Evolutionary conservation across 2,888 invertebrate species (phyloP), one percentile per base, ranked within the genome.

Genomic region (Invenusta paracnida): DNA sequence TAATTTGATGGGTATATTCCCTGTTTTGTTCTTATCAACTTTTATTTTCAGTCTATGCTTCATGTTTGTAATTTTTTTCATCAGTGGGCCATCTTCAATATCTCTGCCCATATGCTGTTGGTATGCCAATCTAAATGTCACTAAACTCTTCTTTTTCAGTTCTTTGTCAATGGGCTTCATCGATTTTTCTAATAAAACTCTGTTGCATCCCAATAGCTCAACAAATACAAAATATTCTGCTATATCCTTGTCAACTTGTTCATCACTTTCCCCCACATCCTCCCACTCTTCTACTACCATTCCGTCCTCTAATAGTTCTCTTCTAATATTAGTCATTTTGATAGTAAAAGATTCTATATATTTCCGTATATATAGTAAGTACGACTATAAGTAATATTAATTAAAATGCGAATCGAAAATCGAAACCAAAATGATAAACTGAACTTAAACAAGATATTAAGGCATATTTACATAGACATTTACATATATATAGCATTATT

Each of bases 31-130:
- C 25, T 23, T 73, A 73, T 25, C 73, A 5, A 73, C 23, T 73
- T 73, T 73, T 48, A 48, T 17, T 5, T 73, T 73, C 5, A 73
- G 73, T 73, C 73, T 73, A 23, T 73, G 73, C 25, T 73, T 73
- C 73, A 73, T 73, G 27, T 73, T 73, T 23, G 73, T 73, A n/a
- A 73, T 73, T 73, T 73, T 73, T 73, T n/a, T 73, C 73, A 73
- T 73, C 25, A 73, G 73, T 73, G 73, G 73, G 25, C 73, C 25
- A 5, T 73, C 5, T 73, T 73, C 73, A 23, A 73, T 73, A 23
- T 73, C 73, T 73, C 73, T 73, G 73, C 73, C 27, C 73, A 73
- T 73, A 73, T 73, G 73, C 73, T 73, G 73, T 73, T 73, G 73
- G 27, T 73, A 73, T 13, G 73, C 73, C 73, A 23, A 23, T 73